Base-by-base conservation (phyloP, 2,113 vertebrate species). In the Phalacrocorax carbo region DNA sequence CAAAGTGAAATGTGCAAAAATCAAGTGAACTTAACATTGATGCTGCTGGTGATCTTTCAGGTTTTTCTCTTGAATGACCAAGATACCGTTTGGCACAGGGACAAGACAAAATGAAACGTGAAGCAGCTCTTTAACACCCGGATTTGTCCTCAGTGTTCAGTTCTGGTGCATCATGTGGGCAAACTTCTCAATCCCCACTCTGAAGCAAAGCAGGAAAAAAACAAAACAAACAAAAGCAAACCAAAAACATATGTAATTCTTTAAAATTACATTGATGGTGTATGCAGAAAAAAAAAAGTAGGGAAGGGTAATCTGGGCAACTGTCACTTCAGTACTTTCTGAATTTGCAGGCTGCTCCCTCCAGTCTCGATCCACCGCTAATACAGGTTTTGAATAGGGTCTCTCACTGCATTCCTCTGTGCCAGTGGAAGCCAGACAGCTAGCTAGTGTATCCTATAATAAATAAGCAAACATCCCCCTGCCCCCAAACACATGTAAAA, bases 381-480 rank as follows among this genome's bases (percentile, higher is more conserved):
- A 62, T 32, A 38, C 36, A 46, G 40, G 49, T 26, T 93, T 94
- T 97, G 78, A 97, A 96, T 96, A 82, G 71, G 4, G 57, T 61
- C 92, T 96, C 94, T 95, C 85, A 92, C 54, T 65, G 66, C 16
- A 0, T 69, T 83, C 80, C 78, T 90, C 87, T 42, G 13, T 30
- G 75, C 36, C 79, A 95, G 27, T 79, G 66, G 82, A 82, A 94
- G 62, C 30, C 73, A 80, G 92, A 96, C 94, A 95, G 78, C 44
- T 80, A 94, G 70, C 82, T 62, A 97, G 90, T 97, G 90, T 96
- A 77, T 73, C 73, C 94, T 93, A 32, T 54, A 79, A 93, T 72
- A 97, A 95, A 96, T 95, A 96, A 96, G 95, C 77, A 97, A 96
- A 91, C 82, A 96, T 54, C 36, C 15, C 61, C 58, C 30, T 76